These are phyloP conservation scores for Rhagonycha lutea DNA, from an alignment of 2,888 invertebrate species.

Conservation along the genomic window DNA sequence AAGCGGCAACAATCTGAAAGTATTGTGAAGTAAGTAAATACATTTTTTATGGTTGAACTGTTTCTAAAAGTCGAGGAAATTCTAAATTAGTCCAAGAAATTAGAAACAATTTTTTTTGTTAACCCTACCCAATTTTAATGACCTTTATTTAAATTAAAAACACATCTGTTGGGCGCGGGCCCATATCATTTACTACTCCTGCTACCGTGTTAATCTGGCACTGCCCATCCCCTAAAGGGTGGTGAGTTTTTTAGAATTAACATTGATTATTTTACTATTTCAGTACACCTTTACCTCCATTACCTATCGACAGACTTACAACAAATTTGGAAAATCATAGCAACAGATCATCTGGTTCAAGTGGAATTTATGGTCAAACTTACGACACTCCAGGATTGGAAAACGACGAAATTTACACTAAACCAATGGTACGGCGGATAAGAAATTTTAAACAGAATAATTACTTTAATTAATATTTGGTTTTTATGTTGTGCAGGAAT, in stretches of 20 bases:
- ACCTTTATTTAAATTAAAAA: background rate
- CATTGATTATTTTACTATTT: slow-evolving; percentile 22
- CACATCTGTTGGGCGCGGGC: background rate
- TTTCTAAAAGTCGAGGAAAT: too few species aligned
- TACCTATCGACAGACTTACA: slow-evolving; percentile 70
- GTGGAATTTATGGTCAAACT: slow-evolving; percentile 58
- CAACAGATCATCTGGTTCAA: slow-evolving; percentile 53
- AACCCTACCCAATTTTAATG: too few species aligned
- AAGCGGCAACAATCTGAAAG: slow-evolving; percentile 76
- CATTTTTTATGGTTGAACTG: background rate
- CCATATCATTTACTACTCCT: too few species aligned
- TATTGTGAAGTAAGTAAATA: slow-evolving; percentile 72
- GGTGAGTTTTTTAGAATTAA: too few species aligned
- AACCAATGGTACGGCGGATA: slow-evolving; percentile 62
- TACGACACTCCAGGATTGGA: slow-evolving; percentile 51
- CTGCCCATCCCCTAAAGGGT: too few species aligned
- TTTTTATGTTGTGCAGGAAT: slow-evolving; percentile 27
- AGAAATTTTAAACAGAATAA: background rate
- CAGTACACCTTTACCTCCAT: slow-evolving; percentile 81
- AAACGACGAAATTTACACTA: slow-evolving; percentile 71
- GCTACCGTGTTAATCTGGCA: too few species aligned
- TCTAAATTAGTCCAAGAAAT: too few species aligned
- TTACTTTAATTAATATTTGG: background rate
- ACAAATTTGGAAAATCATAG: slow-evolving; percentile 45
- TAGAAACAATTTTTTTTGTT: too few species aligned